Base-by-base conservation (phyloP, 2,888 invertebrate species). In the Cosmia pyralina region DNA sequence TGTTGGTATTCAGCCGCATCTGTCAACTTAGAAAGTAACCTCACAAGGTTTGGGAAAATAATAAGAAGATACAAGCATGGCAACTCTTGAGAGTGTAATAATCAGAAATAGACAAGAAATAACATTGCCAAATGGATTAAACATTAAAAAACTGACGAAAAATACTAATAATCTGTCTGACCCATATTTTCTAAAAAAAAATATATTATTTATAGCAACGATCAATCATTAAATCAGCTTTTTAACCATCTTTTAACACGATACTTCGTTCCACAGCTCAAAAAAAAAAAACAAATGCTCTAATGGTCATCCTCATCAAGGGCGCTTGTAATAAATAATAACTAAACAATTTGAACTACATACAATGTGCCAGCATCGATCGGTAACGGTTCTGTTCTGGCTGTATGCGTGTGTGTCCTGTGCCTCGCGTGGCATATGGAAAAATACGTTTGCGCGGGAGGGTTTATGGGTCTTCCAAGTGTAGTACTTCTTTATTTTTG, bases 331-430 rank as follows among this genome's bases (percentile, higher is more conserved):
- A n/a, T n/a, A n/a, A n/a, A n/a, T n/a, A n/a, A n/a, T n/a, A n/a
- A n/a, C n/a, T n/a, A n/a, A n/a, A 4, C 58, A 66, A 46, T 48
- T 57, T 11, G n/a, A 52, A 70, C 46, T 41, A 84, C 82, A 85
- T 38, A 85, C 83, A 85, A 85, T 85, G 77, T 64, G 59, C 85
- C 86, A 69, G 53, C 79, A 85, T 85, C 84, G 86, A 86, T 84
- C 86, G 69, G 59, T 85, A 85, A 85, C 85, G 85, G 85, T 77
- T 60, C 19, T 48, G 17, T 58, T 55, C 1, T 44, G 84, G 82
- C 73, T 72, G 81, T 71, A 71, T 69, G 72, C 70, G 63, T 69
- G 82, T 69, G 82, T 75, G 84, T 59, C 58, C 79, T 38, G 62
- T 69, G 76, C 75, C 59, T 72, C 63, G 55, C 41, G 72, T 75